These are phyloP conservation scores for Petrocephalus microphthalmus DNA, from an alignment of 2,113 vertebrate genomes.

Conservation along the genomic window DNA sequence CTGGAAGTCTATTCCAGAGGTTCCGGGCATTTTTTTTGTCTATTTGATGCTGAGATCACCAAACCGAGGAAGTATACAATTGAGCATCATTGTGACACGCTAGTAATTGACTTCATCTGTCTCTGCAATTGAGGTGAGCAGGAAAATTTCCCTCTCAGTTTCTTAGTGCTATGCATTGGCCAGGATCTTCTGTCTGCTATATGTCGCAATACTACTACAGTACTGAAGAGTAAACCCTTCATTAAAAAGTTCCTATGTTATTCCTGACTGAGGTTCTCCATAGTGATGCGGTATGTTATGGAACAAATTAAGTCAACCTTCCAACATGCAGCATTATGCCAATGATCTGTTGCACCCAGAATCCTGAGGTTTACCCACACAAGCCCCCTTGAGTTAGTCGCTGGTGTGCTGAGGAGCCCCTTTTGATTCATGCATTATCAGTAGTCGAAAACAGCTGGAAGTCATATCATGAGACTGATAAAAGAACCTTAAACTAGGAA, in stretches of 20 bases:
- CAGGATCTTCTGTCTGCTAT: background rate
- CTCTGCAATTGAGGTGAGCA: background rate
- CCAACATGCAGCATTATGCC: background rate
- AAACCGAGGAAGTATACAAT: background rate
- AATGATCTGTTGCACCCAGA: background rate
- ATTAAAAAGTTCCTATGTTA: background rate
- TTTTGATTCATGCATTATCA: background rate
- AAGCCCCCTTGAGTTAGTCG: background rate
- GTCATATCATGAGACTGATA: background rate
- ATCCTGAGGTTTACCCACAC: background rate
- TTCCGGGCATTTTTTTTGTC: background rate
- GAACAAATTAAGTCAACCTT: background rate
- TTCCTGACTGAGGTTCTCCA: background rate
- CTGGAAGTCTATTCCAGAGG: background rate
- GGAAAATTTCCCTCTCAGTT: background rate
- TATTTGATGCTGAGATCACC: background rate
- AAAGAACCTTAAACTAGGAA: background rate
- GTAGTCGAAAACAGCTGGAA: slow-evolving; percentile 11
- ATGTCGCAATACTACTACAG: background rate
- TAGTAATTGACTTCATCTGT: background rate
- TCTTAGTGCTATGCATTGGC: background rate
- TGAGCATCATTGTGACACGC: background rate
- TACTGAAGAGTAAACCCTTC: background rate
- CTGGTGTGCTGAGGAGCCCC: background rate
- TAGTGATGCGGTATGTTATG: background rate